phyloP scores from a whole-genome alignment of 1,140 invertebrate genomes.

The Sarcophaga bullata region DNA sequence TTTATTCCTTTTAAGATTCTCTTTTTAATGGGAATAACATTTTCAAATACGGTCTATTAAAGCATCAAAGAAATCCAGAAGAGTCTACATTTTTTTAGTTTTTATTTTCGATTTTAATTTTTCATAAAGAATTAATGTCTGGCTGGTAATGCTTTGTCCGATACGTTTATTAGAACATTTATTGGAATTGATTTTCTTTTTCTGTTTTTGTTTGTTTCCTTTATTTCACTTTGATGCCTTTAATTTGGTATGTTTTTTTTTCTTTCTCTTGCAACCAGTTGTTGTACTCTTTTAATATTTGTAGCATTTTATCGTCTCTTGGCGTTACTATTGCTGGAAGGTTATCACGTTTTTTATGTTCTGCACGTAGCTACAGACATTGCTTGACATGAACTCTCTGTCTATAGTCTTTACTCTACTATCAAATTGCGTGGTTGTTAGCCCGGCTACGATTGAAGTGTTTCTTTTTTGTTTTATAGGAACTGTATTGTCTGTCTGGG shows the following conservation, averaged over 20 bases:
- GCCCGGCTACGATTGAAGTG: not conserved
- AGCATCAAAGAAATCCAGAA: too few species aligned
- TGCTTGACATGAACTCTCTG: conserved; percentile 14
- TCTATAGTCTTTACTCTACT: not conserved
- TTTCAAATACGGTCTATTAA: too few species aligned
- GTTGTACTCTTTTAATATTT: not conserved
- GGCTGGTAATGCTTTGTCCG: too few species aligned
- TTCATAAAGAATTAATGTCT: too few species aligned
- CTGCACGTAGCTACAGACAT: conserved; percentile 8
- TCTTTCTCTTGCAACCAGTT: not conserved
- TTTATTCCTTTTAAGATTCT: too few species aligned
- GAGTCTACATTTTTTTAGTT: too few species aligned
- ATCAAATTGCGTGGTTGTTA: conserved; percentile 4
- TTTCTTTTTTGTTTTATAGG: not conserved
- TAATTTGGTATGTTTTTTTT: not conserved
- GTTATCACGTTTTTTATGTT: conserved; percentile 32
- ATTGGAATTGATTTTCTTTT: not conserved
- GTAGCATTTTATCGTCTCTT: not conserved
- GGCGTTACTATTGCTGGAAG: conserved; percentile 5
- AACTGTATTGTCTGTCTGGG: not conserved
- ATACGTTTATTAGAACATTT: not conserved
- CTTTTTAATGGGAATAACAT: too few species aligned
- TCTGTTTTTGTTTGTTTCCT: not conserved
- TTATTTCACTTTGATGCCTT: conserved; percentile 18
- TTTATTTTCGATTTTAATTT: too few species aligned